Base-by-base conservation (phyloP, 2,113 vertebrate genomes). In the Buteo buteo region DNA sequence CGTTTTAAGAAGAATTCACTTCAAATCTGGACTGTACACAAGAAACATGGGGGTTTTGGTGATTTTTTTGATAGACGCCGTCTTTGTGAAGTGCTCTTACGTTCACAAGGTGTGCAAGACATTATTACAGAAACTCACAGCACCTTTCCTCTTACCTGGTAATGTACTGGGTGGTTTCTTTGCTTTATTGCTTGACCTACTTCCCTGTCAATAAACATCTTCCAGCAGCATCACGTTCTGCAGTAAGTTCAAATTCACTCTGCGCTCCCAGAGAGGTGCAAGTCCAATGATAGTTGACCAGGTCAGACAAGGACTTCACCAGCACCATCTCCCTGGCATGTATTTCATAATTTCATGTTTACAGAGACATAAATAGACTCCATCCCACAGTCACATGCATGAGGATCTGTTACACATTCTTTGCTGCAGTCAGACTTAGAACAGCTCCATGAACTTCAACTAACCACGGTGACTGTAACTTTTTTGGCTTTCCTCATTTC, bases 301-400 rank as follows among this genome's bases (percentile, higher is more conserved):
- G 87, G 93, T 94, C 93, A 95, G 47, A 25, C 58, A 25, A 94
- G 94, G 94, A 85, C 85, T 69, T 38, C 29, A 24, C 29, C 86
- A 86, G 85, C 64, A 36, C 50, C 76, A 79, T 54, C 79, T 58
- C 87, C 81, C 20, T 1, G 16, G 93, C 7, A 3, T 24, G 57
- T 4, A 73, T 94, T 91, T 95, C 93, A 66, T 73, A 57, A 96
- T 93, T 94, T 17, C 66, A 11, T 96, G 93, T 97, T 97, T 96
- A 96, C 64, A 1, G 88, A 85, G 82, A 83, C 93, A 93, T 24
- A 98, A 98, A 98, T 96, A 98, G 96, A 61, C 67, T 50, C 82
- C 66, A 81, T 66, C 73, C 86, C 89, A 36, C 45, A 69, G 89
- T 96, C 96, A 97, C 96, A 96, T 74, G 95, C 11, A 2, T 7